These are phyloP conservation scores for Cheilosia impressa DNA, from an alignment of 2,888 invertebrate species.

Conservation along the genomic window DNA sequence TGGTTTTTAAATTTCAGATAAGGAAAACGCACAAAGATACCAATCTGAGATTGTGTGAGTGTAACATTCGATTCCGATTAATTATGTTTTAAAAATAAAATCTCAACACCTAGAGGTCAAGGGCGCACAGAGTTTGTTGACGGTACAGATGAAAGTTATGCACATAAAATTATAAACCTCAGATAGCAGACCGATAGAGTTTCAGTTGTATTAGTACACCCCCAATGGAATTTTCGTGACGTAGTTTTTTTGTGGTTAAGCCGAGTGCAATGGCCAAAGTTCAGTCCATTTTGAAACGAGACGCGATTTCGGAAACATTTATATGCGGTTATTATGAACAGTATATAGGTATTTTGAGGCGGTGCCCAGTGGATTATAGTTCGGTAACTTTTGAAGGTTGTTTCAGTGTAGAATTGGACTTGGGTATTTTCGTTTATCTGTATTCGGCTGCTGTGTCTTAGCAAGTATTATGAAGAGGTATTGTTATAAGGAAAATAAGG, in stretches of 20 bases:
- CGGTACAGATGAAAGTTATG: not conserved
- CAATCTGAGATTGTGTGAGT: too few relatives aligned
- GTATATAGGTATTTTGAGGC: not conserved
- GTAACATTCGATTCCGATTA: not conserved
- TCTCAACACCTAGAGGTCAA: not conserved
- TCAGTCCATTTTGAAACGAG: not conserved
- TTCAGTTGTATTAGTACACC: not conserved
- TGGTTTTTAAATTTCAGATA: not conserved
- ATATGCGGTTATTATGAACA: not conserved
- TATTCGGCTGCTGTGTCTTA: too few relatives aligned
- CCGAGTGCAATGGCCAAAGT: constrained; percentile 2
- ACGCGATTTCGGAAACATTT: not conserved
- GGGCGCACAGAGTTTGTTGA: not conserved
- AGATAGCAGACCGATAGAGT: not conserved
- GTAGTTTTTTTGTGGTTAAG: not conserved
- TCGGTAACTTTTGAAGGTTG: too few relatives aligned
- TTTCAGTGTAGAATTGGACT: too few relatives aligned
- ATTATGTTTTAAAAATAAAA: not conserved
- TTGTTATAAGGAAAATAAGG: too few relatives aligned
- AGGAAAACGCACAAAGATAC: not conserved
- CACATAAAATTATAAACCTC: not conserved
- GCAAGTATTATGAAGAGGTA: too few relatives aligned
- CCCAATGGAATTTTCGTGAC: not conserved
- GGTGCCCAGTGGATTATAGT: too few relatives aligned
- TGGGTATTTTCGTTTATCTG: too few relatives aligned